Base-by-base conservation (phyloP, 1,140 invertebrate species). In the Drosophila subobscura region DNA sequence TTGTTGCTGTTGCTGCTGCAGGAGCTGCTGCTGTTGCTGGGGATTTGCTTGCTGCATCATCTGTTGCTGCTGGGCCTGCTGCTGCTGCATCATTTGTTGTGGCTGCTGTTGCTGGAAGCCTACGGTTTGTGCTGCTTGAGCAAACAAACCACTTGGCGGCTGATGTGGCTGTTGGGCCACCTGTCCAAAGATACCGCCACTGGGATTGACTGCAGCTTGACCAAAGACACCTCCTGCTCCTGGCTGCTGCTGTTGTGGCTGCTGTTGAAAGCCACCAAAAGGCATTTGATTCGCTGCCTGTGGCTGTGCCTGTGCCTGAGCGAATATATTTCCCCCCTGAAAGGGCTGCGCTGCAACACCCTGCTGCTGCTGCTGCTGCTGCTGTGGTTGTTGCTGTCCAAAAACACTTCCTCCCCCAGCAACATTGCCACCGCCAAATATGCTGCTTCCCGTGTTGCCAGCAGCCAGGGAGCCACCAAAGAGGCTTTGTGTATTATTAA, bases 281-380 rank as follows among this genome's bases (percentile, higher is more conserved):
- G 77, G 41, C 42, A 50, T 73, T n/a, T 66, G 23, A 66, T 63
- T 78, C 8, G 46, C 37, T 33, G 72, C 16, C 45, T 86, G 83
- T 7, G 56, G 46, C 37, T 72, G 52, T 1, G 27, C 27, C 2
- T 55, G 55, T 1, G 60, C 49, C 49, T 75, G 79, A 1, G 42
- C 73, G 61, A 90, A 90, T 2, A 83, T 53, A 2, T 70, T 70
- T 10, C 66, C 64, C 7, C 66, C 66, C 16, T 68, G 64, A 3
- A 68, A 70, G 41, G 55, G 14, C 33, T 61, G 37, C 4, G 41
- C 5, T 0, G 45, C 33, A 47, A 54, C 54, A 44, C n/a, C 45
- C 20, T 67, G 63, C 46, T 61, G 68, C 20, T 61, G 77, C 8
- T 55, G n/a, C n/a, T n/a, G n/a, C n/a, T n/a, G 61, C 25, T 60